Conservation (phyloP, 1,140 invertebrate species). For the Eurosta solidaginis region DNA sequence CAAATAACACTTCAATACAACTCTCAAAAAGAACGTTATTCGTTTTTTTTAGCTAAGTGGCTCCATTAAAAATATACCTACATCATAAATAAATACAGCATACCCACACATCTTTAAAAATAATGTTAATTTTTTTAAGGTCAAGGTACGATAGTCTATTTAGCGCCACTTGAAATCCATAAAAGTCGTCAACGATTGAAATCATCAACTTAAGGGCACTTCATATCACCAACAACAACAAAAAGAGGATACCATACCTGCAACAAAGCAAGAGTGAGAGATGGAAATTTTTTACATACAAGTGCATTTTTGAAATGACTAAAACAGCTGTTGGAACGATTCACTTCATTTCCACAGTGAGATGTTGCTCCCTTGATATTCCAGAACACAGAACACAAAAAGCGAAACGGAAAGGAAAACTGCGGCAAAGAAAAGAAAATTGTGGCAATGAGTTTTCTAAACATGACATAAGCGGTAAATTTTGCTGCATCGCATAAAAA, state of each 20-base stretch:
- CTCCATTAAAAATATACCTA: background rate
- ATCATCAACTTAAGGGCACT: constrained; percentile 12
- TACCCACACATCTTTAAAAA: background rate
- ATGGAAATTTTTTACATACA: background rate
- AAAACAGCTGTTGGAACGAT: background rate
- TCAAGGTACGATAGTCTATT: constrained; percentile 9
- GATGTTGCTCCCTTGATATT: background rate
- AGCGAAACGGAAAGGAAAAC: background rate
- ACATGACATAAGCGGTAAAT: constrained; percentile 24
- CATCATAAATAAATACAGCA: background rate
- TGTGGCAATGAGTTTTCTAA: constrained; percentile 7
- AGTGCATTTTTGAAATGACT: background rate
- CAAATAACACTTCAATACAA: no score
- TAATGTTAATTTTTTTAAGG: background rate
- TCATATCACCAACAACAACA: background rate
- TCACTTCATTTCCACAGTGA: background rate
- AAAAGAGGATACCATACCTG: background rate
- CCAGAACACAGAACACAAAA: background rate
- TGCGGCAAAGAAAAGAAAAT: background rate
- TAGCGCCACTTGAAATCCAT: constrained; percentile 1
- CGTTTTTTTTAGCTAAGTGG: background rate
- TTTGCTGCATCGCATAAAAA: background rate
- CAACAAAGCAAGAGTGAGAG: background rate
- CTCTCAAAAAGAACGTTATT: no score
- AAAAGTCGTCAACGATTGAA: constrained; percentile 14